Evolutionary conservation across 2,797 vertebrate species (phyloP), one percentile per base, ranked within the genome.

Genomic region (Propithecus perrieri): DNA sequence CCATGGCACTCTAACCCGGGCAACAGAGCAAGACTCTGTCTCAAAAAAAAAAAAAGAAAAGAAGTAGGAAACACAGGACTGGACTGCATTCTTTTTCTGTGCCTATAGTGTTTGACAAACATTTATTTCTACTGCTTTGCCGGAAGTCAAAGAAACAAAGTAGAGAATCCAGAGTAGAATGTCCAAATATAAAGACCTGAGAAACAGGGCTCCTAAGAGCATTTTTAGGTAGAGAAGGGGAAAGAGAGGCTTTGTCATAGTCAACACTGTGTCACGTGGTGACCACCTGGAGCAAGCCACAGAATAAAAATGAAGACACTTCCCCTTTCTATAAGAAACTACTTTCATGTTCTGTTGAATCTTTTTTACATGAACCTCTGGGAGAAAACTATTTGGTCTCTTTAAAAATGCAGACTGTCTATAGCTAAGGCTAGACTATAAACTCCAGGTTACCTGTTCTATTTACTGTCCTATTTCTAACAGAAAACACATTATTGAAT

Each of bases 101-200:
- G 53, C 41, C 86, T 33, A 46, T 13, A 33, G 3, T 33, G 11
- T 57, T 6, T 67, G 50, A 48, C 26, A 55, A 35, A 67, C 26
- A 35, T 69, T 55, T 33, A 81, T 48, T 85, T 88, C 85, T 81
- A 72, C 35, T 74, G 61, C 53, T 89, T 78, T 85, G 67, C 41
- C 67, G 88, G 46, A 81, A 69, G 22, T 61, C 78, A 85, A 97
- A 76, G 67, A 88, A 91, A 87, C 46, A 79, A 89, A 91, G 87
- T 33, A 85, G 94, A 71, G 24, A 71, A 87, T 61, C 59, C 50
- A 88, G 57, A 81, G 9, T 15, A 69, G 33, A 63, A 67, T 17
- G 33, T 41, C 33, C 61, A 63, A 57, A 93, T 38, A 38, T 24
- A 87, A 85, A 76, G 30, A 20, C 12, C 61, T 14, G 8, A 89